Evolutionary conservation across 2,113 vertebrate genomes (phyloP), one percentile per base, ranked within the genome.

Genomic region (Tiliqua scincoides): DNA sequence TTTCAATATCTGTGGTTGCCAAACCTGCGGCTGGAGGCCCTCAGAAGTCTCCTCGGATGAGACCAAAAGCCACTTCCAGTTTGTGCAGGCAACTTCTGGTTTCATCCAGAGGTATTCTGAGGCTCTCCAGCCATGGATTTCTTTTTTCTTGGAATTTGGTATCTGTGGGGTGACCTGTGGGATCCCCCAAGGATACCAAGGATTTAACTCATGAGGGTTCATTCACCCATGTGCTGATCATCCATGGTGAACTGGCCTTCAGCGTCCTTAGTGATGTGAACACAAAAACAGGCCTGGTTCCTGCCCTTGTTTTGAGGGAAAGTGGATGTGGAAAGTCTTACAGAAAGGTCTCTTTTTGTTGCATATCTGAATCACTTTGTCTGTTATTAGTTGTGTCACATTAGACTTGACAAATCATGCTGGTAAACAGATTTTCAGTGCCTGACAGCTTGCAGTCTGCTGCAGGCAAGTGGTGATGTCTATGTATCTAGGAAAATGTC

Each of bases 341-440:
- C 6, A 25, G 18, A 23, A 15, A 35, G 10, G 25, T 70, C 30
- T 43, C 40, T 32, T 25, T 43, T 48, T 52, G 37, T 40, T 82
- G 12, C 20, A 35, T 68, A 17, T 35, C 35, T 85, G 78, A 70
- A 61, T 14, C 37, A 80, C 15, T 1, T 30, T 20, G 70, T n/a
- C 82, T 4, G 0, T 86, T 84, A 76, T 48, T 6, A 88, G 8
- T 0, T 0, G 23, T 76, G n/a, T 72, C 83, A 79, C 84, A 65
- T 89, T 85, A 62, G 59, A 82, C 67, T 63, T 85, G 59, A 20
- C 0, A 14, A 83, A 79, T 89, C n/a, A 3, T 52, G 35, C 75
- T 89, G 54, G 9, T 65, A 84, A 90, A 78, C 9, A 89, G 74
- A 90, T 43, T 78, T 87, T 82, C 3, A 21, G 68, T 70, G 43